phyloP scores from a whole-genome alignment of 1,140 invertebrate species.

The Pseudomyrmex gracilis region DNA sequence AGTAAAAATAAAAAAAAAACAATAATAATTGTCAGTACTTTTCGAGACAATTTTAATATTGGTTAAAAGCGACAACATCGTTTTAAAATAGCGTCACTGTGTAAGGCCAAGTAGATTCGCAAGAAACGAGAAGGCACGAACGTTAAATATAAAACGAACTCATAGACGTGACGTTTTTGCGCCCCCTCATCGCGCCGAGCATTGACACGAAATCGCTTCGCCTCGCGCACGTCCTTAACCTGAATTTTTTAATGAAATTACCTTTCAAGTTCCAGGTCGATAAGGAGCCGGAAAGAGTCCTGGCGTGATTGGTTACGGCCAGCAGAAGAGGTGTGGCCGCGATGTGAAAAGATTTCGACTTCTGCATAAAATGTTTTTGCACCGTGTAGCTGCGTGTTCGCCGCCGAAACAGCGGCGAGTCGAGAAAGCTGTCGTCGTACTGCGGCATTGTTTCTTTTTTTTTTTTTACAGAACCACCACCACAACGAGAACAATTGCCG shows the following conservation, averaged over 20 bases:
- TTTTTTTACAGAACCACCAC: constrained; percentile 2
- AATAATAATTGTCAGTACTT: neutral
- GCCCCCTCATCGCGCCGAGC: neutral
- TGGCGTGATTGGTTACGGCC: constrained; percentile 81
- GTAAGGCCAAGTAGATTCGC: neutral
- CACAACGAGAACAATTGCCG: neutral
- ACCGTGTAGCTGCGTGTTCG: constrained; percentile 84
- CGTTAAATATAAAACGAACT: neutral
- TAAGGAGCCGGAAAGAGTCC: constrained; percentile 78
- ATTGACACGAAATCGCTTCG: constrained; percentile 10
- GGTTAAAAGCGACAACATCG: neutral
- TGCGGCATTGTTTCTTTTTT: no score
- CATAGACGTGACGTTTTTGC: neutral
- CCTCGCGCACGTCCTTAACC: constrained; percentile 56
- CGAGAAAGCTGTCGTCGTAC: constrained; percentile 83
- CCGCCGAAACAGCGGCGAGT: constrained; percentile 82
- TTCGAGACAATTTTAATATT: neutral
- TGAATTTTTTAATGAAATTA: constrained; percentile 71
- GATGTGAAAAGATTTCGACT: constrained; percentile 81
- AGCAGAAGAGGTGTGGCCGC: constrained; percentile 81
- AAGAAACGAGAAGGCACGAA: neutral
- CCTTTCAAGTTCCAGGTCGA: constrained; percentile 82
- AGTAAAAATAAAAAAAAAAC: no score
- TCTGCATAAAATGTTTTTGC: constrained; percentile 81
- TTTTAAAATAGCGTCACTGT: neutral